Percentiles rank a stretch among this genome's conserved stretches.
These are phyloP conservation scores for Acanthornis magna DNA, from an alignment of 2,797 vertebrate species.

Conservation along the genomic window DNA sequence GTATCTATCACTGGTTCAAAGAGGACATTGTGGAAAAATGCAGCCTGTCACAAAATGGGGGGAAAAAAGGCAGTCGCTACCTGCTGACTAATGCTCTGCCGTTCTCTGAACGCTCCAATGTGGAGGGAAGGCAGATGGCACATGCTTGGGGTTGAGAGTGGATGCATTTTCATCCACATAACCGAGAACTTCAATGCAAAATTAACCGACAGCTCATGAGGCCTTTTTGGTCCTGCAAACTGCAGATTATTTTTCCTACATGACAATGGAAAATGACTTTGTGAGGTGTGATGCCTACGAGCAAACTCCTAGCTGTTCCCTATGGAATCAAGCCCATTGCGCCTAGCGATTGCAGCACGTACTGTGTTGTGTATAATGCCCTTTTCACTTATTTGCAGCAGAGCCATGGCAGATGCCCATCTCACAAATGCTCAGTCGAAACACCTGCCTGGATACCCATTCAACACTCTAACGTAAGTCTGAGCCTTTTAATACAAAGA, in stretches of 20 bases:
- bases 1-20: not conserved
- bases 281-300: not conserved
- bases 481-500: slow-evolving; percentile 62
- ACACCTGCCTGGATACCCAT: slow-evolving; percentile 79
- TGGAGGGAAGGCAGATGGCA: not conserved
- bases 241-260: not conserved
- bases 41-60: not conserved
- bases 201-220: not conserved
- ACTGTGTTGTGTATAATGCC: slow-evolving; percentile 53
- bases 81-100: not conserved
- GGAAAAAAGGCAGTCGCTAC: not conserved
- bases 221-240: not conserved
- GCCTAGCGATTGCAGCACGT: not conserved
- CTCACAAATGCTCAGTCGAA: slow-evolving; percentile 79
- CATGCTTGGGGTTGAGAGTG: not conserved
- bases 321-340: not conserved
- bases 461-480: slow-evolving; percentile 79
- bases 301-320: not conserved
- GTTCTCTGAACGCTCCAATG: not conserved
- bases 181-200: not conserved
- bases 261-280: slow-evolving; percentile 15
- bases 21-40: not conserved
- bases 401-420: slow-evolving; percentile 79
- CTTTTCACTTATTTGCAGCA: slow-evolving; percentile 76
- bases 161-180: not conserved